Percentiles rank a stretch among this genome's conserved stretches.
These are phyloP conservation scores for Formica selysi DNA, from an alignment of 1,140 invertebrate genomes.

Conservation along the genomic window DNA sequence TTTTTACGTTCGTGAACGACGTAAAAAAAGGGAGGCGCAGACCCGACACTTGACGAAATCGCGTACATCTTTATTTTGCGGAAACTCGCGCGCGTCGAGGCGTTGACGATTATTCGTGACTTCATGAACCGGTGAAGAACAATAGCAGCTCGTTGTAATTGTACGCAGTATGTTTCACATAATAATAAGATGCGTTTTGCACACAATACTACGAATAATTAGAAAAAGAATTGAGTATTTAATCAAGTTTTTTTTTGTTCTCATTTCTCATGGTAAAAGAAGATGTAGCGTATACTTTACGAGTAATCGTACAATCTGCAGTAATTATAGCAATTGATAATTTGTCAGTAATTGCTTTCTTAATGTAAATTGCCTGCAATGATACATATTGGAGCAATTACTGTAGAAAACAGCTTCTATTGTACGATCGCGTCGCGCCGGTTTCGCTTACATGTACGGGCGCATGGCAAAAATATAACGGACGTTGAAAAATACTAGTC, in stretches of 20 bases:
- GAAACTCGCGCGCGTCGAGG: not conserved
- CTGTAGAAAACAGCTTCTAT: not conserved
- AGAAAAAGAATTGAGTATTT: constrained; percentile 6
- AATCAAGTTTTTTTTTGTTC: constrained; percentile 5
- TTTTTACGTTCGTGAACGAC: constrained; percentile 41
- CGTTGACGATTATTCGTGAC: not conserved
- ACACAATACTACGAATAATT: constrained; percentile 41
- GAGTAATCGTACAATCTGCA: not conserved
- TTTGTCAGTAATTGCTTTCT: constrained; percentile 7
- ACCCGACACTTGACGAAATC: constrained; percentile 17
- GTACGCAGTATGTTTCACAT: not conserved
- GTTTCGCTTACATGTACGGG: not conserved
- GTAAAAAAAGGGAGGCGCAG: constrained; percentile 13
- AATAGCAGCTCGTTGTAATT: not conserved
- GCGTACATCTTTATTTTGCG: not conserved
- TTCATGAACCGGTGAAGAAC: not conserved
- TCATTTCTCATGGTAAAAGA: not conserved
- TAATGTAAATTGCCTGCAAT: not conserved
- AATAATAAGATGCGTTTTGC: not conserved
- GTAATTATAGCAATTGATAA: not conserved
- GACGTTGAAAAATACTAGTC: constrained; percentile 58
- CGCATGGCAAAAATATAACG: constrained; percentile 43
- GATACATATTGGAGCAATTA: constrained; percentile 36
- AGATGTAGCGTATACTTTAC: not conserved
- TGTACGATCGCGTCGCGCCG: not conserved